Evolutionary conservation across 2,888 invertebrate genomes (phyloP).

Genomic region (Anodontia alba): DNA sequence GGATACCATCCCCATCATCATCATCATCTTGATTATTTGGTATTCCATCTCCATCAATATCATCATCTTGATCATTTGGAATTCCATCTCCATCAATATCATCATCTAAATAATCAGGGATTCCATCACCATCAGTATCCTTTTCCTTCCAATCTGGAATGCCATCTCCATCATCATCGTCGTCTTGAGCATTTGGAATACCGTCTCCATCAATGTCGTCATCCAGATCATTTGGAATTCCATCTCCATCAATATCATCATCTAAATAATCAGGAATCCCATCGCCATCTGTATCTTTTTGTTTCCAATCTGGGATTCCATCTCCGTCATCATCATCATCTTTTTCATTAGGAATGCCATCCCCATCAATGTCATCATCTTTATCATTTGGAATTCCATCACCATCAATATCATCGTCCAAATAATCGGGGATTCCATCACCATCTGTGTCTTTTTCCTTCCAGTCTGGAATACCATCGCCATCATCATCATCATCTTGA

Average conservation of each 20-base stretch:
- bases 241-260: conserved; percentile 72
- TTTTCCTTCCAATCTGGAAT: conserved; percentile 74
- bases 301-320: conserved; percentile 74
- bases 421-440: conserved; percentile 74
- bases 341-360: conserved; percentile 77
- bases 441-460: conserved; percentile 74
- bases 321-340: conserved; percentile 76
- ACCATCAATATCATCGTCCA: conserved; percentile 74
- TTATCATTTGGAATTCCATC: conserved; percentile 77
- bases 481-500: conserved; percentile 76
- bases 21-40: conserved; percentile 73
- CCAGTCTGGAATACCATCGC: conserved; percentile 81
- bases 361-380: conserved; percentile 62
- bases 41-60: conserved; percentile 80
- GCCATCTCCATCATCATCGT: conserved; percentile 75
- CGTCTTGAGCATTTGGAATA: conserved; percentile 66
- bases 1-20: conserved; percentile 73
- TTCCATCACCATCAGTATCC: conserved; percentile 79
- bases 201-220: conserved; percentile 78
- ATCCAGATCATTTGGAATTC: conserved; percentile 70
- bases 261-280: conserved; percentile 77
- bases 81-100: conserved; percentile 77
- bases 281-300: conserved; percentile 78
- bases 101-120: conserved; percentile 71
- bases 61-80: conserved; percentile 75